phyloP scores from a whole-genome alignment of 2,888 invertebrate genomes.

The Argyresthia goedartella region DNA sequence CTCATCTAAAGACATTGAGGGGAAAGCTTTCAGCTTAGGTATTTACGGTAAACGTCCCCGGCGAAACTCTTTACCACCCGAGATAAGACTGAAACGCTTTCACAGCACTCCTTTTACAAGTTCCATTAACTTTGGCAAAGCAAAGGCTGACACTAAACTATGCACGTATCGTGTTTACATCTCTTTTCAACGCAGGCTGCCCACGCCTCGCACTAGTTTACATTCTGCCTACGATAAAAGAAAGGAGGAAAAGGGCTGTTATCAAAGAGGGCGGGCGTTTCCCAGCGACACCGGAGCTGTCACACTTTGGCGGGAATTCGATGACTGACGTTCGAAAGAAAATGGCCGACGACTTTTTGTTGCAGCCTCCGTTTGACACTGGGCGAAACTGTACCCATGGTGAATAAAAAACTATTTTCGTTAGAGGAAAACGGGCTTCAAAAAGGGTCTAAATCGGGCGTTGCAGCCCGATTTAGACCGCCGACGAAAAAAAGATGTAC shows the following conservation, averaged over 20 bases:
- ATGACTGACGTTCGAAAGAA: slow-evolving; percentile 14
- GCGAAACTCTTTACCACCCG: slow-evolving; percentile 34
- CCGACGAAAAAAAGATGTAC: too few species aligned
- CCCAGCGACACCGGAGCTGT: slow-evolving; percentile 30
- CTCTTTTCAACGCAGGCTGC: slow-evolving; percentile 49
- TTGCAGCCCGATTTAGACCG: too few species aligned
- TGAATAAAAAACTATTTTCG: too few species aligned
- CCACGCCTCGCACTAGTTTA: slow-evolving; percentile 44
- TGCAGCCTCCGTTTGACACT: too few species aligned
- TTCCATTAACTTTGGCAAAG: slow-evolving; percentile 62
- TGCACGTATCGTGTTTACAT: slow-evolving; percentile 64
- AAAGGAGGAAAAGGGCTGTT: slow-evolving; percentile 25
- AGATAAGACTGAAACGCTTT: slow-evolving; percentile 46
- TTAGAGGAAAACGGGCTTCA: too few species aligned
- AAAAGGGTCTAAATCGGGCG: too few species aligned
- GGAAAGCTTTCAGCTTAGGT: slow-evolving; percentile 7
- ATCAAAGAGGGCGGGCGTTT: slow-evolving; percentile 35
- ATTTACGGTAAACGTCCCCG: slow-evolving; percentile 26
- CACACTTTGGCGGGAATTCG: slow-evolving; percentile 36
- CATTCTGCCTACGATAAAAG: slow-evolving; percentile 20
- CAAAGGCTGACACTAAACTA: slow-evolving; percentile 47
- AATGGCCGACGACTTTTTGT: neutral
- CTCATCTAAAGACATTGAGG: slow-evolving; percentile 1
- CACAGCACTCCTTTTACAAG: slow-evolving; percentile 34
- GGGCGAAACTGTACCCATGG: too few species aligned